Conservation (phyloP, 2,888 invertebrate species). For the Sinodicranocentrus sp. region DNA sequence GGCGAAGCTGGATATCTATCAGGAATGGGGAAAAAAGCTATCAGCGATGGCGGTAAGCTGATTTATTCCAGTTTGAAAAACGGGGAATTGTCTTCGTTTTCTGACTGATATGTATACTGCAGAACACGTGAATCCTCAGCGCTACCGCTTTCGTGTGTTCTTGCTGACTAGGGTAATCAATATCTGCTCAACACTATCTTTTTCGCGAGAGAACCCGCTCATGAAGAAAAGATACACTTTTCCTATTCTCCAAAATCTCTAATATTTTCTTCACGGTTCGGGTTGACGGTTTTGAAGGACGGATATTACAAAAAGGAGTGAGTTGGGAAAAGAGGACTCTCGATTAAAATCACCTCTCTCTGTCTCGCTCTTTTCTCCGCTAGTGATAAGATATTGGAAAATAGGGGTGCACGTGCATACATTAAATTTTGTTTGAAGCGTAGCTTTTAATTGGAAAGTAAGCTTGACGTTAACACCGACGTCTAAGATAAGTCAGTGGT, state of each 20-base stretch:
- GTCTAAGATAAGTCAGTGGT: too few species aligned
- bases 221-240: too few species aligned
- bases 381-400: background rate
- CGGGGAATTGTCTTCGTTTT: background rate
- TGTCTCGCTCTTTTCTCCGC: background rate
- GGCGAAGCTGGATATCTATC: too few species aligned
- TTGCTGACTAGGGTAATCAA: constrained; percentile 19
- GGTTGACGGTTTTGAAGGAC: constrained; percentile 10
- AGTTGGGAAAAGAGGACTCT: background rate
- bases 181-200: constrained; percentile 2
- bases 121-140: background rate
- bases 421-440: background rate
- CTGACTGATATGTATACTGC: too few species aligned
- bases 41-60: constrained; percentile 15
- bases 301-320: constrained; percentile 15
- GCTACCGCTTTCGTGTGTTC: constrained; percentile 1
- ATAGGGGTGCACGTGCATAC: background rate
- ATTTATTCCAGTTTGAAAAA: constrained; percentile 13
- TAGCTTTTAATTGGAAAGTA: background rate
- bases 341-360: background rate
- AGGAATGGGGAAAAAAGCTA: background rate
- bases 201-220: too few species aligned
- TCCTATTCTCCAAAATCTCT: too few species aligned
- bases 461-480: too few species aligned
- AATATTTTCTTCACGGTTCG: background rate